Evolutionary conservation across 2,797 vertebrate genomes (phyloP).

Genomic region (Phrynocephalus guinanensis): DNA sequence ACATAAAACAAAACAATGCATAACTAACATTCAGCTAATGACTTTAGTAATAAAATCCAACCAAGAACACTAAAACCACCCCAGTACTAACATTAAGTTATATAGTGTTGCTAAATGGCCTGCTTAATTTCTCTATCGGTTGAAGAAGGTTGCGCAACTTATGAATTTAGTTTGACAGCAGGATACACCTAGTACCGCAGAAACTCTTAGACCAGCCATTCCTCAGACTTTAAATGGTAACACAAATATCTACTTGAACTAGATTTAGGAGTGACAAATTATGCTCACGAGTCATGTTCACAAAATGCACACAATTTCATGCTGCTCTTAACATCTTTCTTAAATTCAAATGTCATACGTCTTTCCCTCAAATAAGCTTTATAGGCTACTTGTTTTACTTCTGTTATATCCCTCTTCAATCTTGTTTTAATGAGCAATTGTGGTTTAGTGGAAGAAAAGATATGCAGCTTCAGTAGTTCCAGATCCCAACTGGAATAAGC

Average conservation of each 20-base stretch:
- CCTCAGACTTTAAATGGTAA: background rate
- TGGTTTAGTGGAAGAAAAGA: background rate
- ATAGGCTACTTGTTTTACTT: background rate
- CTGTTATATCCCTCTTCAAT: background rate
- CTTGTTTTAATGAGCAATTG: background rate
- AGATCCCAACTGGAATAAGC: conserved; percentile 40
- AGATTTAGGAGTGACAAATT: background rate
- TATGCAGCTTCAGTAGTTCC: conserved; percentile 43
- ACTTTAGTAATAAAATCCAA: background rate
- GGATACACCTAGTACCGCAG: background rate
- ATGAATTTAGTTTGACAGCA: too few relatives aligned
- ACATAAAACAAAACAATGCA: background rate
- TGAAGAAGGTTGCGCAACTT: background rate
- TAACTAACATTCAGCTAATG: background rate
- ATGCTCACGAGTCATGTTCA: background rate
- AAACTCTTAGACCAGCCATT: background rate
- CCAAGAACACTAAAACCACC: background rate
- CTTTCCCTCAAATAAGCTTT: background rate
- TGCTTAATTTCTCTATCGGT: too few relatives aligned
- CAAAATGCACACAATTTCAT: background rate
- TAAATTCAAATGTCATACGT: background rate
- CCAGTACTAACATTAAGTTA: background rate
- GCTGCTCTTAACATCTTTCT: background rate
- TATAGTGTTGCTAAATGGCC: background rate
- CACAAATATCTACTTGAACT: background rate